Evolutionary conservation across 2,888 invertebrate species (phyloP).

Genomic region (Parnassius apollo): DNA sequence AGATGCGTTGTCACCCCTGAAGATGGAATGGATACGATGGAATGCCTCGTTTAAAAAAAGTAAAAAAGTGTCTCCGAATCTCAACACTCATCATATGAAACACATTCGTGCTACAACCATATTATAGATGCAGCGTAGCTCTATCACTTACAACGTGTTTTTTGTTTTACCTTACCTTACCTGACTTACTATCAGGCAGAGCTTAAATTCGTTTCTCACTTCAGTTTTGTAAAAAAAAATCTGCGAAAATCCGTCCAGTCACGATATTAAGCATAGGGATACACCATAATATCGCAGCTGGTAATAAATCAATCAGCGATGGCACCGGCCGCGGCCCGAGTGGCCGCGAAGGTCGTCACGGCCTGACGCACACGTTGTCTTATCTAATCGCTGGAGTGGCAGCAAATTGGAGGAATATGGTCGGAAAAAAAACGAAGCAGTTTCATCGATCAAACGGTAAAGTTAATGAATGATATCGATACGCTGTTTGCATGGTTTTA

Average conservation of each 20-base stretch:
- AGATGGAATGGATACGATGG: too few species aligned
- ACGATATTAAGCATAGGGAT: background rate
- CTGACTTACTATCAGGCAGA: too few species aligned
- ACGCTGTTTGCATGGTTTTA: background rate
- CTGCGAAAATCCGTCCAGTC: background rate
- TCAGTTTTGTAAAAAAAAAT: too few species aligned
- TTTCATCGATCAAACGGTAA: slow-evolving; percentile 24
- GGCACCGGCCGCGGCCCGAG: slow-evolving; percentile 18
- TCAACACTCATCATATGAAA: too few species aligned
- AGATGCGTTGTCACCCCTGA: too few species aligned
- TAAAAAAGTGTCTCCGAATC: too few species aligned
- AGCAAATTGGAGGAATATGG: slow-evolving; percentile 44
- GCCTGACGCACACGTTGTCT: slow-evolving; percentile 56
- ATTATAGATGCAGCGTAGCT: too few species aligned
- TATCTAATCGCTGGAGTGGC: slow-evolving; percentile 62
- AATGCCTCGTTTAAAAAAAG: too few species aligned
- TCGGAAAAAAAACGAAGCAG: slow-evolving; percentile 22
- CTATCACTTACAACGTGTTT: too few species aligned
- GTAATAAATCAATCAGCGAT: slow-evolving; percentile 17
- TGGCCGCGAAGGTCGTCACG: slow-evolving; percentile 47
- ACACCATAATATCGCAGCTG: slow-evolving; percentile 13
- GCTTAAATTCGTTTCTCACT: too few species aligned
- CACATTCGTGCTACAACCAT: too few species aligned
- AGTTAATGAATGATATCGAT: background rate
- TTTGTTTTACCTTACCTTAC: too few species aligned